These are phyloP conservation scores for Nebria salina DNA, from an alignment of 2,888 invertebrate species.

Conservation along the genomic window DNA sequence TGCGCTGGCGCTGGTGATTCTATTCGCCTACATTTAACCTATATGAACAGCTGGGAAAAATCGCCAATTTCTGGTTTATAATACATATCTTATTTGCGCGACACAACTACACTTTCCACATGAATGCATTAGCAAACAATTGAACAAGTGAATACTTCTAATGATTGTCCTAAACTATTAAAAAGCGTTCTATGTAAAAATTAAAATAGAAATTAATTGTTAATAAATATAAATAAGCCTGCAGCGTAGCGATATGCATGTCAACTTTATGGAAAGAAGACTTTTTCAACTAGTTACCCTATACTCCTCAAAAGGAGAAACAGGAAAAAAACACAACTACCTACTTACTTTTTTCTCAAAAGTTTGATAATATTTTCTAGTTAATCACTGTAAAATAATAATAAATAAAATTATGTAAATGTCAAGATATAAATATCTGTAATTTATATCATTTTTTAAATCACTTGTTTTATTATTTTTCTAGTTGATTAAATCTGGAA, in stretches of 20 bases:
- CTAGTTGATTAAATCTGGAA: not conserved
- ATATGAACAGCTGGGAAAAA: not conserved
- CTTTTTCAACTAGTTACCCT: not conserved
- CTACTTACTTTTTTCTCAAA: not conserved
- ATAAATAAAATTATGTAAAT: not conserved
- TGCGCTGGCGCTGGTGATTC: not conserved
- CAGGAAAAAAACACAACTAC: not conserved
- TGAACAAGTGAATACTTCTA: not conserved
- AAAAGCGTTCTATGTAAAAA: too few relatives aligned
- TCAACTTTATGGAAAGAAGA: not conserved
- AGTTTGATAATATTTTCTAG: not conserved
- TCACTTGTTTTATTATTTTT: not conserved
- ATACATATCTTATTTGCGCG: not conserved
- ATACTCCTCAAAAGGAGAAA: not conserved
- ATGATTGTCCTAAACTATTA: not conserved
- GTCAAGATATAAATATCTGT: not conserved
- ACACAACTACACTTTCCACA: not conserved
- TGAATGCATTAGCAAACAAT: not conserved
- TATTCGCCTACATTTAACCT: not conserved
- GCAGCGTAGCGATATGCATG: not conserved
- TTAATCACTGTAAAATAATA: not conserved
- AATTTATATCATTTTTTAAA: not conserved
- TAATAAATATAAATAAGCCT: not conserved
- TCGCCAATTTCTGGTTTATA: not conserved
- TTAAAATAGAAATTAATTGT: too few relatives aligned